Evolutionary conservation across 2,888 invertebrate species (phyloP).

Genomic region (Campoplex capitator): DNA sequence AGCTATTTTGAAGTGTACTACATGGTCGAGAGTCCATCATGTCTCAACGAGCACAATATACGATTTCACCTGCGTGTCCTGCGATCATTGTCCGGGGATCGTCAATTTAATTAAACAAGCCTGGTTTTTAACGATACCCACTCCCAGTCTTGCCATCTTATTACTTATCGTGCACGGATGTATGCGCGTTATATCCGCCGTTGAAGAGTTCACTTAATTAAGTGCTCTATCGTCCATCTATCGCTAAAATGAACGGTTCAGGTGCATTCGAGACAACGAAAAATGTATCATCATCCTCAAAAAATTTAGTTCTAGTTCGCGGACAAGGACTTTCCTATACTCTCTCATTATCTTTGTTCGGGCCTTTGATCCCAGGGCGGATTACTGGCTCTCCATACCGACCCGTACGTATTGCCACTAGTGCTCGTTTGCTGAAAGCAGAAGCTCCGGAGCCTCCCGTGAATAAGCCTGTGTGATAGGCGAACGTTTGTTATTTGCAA

Average conservation of each 20-base stretch:
- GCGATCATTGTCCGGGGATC: slow-evolving; percentile 52
- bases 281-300: slow-evolving; percentile 16
- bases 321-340: slow-evolving; percentile 16
- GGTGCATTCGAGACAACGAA: slow-evolving; percentile 27
- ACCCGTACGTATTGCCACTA: slow-evolving; percentile 25
- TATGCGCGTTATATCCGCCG: slow-evolving; percentile 59
- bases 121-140: slow-evolving; percentile 60
- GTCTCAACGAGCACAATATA: slow-evolving; percentile 43
- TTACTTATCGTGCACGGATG: slow-evolving; percentile 54
- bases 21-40: not conserved
- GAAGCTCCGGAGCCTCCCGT: slow-evolving; percentile 57
- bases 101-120: slow-evolving; percentile 69
- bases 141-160: slow-evolving; percentile 50
- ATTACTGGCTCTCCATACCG: slow-evolving; percentile 23
- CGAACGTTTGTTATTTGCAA: slow-evolving; percentile 82
- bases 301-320: not conserved
- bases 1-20: slow-evolving; percentile 26
- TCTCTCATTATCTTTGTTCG: slow-evolving; percentile 37
- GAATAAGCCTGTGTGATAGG: slow-evolving; percentile 76
- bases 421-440: slow-evolving; percentile 59
- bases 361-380: slow-evolving; percentile 55
- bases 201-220: slow-evolving; percentile 53
- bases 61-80: slow-evolving; percentile 64
- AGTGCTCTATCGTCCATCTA: slow-evolving; percentile 36
- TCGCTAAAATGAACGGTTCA: slow-evolving; percentile 40